Evolutionary conservation across 2,797 vertebrate species (phyloP).

Genomic region (Gymnoscopelus microlampas): DNA sequence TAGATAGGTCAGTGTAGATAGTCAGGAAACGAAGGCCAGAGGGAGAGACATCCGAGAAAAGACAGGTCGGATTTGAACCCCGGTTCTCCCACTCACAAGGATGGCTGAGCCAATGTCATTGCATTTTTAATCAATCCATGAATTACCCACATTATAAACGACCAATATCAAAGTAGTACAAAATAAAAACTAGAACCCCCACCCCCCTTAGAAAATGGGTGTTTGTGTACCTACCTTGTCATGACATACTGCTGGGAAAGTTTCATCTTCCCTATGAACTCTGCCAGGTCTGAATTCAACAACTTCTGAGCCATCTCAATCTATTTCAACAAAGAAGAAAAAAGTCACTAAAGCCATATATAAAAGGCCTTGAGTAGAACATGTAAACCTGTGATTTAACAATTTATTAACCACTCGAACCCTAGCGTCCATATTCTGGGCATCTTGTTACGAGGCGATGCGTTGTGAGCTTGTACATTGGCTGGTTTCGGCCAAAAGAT

Average conservation of each 20-base stretch:
- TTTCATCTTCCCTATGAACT: constrained; percentile 98
- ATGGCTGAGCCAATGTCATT: neutral
- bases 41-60: too few relatives aligned
- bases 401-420: neutral
- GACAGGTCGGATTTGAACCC: too few relatives aligned
- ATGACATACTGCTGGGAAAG: constrained; percentile 97
- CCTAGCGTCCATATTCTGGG: too few relatives aligned
- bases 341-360: neutral
- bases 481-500: too few relatives aligned
- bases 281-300: constrained; percentile 95
- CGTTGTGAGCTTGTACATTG: too few relatives aligned
- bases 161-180: neutral
- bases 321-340: constrained; percentile 67
- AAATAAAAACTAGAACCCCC: neutral
- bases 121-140: neutral
- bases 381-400: neutral
- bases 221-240: constrained; percentile 76
- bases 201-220: neutral
- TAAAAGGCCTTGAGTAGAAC: neutral
- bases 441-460: too few relatives aligned
- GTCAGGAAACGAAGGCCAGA: too few relatives aligned
- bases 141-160: neutral
- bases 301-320: constrained; percentile 99
- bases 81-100: too few relatives aligned
- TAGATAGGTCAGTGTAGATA: neutral